These are phyloP conservation scores for Drosophila ficusphila DNA, from an alignment of 1,140 invertebrate genomes.

Conservation along the genomic window DNA sequence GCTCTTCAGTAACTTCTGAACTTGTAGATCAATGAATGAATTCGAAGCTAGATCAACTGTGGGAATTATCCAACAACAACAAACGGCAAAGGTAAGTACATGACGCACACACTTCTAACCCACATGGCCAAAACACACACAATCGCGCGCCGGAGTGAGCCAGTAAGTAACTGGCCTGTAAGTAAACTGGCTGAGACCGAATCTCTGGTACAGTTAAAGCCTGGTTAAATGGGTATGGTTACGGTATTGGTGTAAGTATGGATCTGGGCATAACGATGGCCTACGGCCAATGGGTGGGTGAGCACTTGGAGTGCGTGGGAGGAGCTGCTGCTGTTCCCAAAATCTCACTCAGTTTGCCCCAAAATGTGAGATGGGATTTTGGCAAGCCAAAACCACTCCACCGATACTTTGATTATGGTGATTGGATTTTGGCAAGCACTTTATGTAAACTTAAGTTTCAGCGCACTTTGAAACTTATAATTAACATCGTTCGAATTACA, in stretches of 20 bases:
- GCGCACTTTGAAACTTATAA: slow-evolving; percentile 40
- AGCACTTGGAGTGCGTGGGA: slow-evolving; percentile 44
- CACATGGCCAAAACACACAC: slow-evolving; percentile 43
- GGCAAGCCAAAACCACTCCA: neutral
- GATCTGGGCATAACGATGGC: slow-evolving; percentile 46
- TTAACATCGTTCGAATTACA: slow-evolving; percentile 15
- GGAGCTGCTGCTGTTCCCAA: slow-evolving; percentile 48
- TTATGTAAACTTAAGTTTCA: slow-evolving; percentile 29
- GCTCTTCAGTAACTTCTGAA: neutral
- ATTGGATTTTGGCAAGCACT: slow-evolving; percentile 17
- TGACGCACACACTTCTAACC: slow-evolving; percentile 65
- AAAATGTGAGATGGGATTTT: slow-evolving; percentile 24
- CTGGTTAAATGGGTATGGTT: slow-evolving; percentile 25
- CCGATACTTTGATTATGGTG: slow-evolving; percentile 17
- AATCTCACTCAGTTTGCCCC: slow-evolving; percentile 13
- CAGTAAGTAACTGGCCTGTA: slow-evolving; percentile 47
- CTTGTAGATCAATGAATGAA: slow-evolving; percentile 41
- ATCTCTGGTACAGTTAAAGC: slow-evolving; percentile 60
- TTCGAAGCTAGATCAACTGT: slow-evolving; percentile 19
- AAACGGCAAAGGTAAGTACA: slow-evolving; percentile 33
- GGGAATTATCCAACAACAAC: slow-evolving; percentile 17
- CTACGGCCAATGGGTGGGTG: slow-evolving; percentile 74
- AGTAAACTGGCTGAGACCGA: slow-evolving; percentile 50
- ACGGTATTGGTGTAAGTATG: slow-evolving; percentile 11
- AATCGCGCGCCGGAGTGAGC: slow-evolving; percentile 2